Evolutionary conservation across 1,140 invertebrate species (phyloP).

Genomic region (Drosophila micromelanica): DNA sequence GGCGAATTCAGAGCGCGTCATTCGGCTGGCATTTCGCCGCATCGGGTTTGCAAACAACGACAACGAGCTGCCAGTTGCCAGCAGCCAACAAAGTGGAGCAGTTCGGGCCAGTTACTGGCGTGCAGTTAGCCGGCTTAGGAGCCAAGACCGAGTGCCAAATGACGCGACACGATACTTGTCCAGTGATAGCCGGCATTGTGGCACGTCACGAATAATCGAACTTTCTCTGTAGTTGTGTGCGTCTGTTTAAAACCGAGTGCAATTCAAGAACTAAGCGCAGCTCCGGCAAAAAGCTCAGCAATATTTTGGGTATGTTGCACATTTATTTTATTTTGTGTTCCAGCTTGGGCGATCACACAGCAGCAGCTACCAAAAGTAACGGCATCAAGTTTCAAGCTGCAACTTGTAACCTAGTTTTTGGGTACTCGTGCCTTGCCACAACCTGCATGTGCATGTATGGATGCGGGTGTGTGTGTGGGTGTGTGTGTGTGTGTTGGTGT

Average conservation of each 20-base stretch:
- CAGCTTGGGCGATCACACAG: neutral
- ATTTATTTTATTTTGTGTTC: slow-evolving; percentile 22
- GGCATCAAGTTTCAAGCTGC: slow-evolving; percentile 58
- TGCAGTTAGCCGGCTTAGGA: slow-evolving; percentile 23
- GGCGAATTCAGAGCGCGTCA: slow-evolving; percentile 47
- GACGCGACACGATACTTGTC: slow-evolving; percentile 7
- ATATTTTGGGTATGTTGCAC: slow-evolving; percentile 34
- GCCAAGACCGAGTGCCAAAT: slow-evolving; percentile 10
- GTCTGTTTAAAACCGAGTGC: neutral
- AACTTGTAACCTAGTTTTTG: slow-evolving; percentile 74
- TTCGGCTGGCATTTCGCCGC: slow-evolving; percentile 31
- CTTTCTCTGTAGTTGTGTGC: neutral
- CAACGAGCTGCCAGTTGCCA: slow-evolving; percentile 57
- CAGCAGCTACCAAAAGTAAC: slow-evolving; percentile 30
- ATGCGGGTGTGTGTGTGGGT: slow-evolving; percentile 27
- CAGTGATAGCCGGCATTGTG: slow-evolving; percentile 20
- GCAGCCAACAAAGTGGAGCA: slow-evolving; percentile 71
- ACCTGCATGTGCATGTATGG: slow-evolving; percentile 1
- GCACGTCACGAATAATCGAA: neutral
- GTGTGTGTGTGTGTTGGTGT: slow-evolving; percentile 24
- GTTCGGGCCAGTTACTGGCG: slow-evolving; percentile 52
- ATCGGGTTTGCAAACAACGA: slow-evolving; percentile 10
- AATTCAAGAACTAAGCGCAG: neutral
- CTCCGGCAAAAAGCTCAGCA: neutral
- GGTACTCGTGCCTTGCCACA: slow-evolving; percentile 29